Percentiles rank a stretch among this genome's conserved stretches.
Evolutionary conservation across 2,797 vertebrate genomes (phyloP).

Genomic region (Falco biarmicus): DNA sequence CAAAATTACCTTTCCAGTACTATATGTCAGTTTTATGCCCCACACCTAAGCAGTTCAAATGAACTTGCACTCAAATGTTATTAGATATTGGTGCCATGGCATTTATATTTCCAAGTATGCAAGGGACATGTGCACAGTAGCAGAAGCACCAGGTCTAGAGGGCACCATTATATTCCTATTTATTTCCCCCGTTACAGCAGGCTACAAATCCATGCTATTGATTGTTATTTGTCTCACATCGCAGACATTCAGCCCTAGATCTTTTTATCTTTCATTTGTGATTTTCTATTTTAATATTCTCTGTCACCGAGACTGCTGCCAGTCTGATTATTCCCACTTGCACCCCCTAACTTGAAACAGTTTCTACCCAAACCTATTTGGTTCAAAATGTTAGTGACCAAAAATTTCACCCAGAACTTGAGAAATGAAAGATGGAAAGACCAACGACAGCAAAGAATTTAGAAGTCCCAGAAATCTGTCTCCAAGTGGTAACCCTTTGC

Average conservation of each 20-base stretch:
- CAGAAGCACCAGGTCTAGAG: constrained; percentile 52
- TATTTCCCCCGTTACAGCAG: constrained; percentile 28
- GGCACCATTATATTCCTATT: constrained; percentile 37
- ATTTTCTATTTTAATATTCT: constrained; percentile 20
- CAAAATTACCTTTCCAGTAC: constrained; percentile 26
- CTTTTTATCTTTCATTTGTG: constrained; percentile 23
- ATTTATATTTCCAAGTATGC: constrained; percentile 42
- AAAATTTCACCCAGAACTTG: not conserved
- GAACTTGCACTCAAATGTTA: constrained; percentile 41
- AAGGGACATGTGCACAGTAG: not conserved
- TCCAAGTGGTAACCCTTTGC: not conserved
- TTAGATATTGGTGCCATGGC: constrained; percentile 31
- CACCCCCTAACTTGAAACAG: not conserved
- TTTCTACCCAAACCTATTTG: not conserved
- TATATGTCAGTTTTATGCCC: constrained; percentile 18
- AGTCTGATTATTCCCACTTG: not conserved
- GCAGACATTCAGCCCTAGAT: not conserved
- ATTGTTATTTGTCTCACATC: constrained; percentile 11
- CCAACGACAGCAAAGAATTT: not conserved
- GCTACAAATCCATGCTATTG: constrained; percentile 24
- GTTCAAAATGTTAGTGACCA: not conserved
- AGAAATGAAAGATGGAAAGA: not conserved
- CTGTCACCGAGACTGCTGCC: not conserved
- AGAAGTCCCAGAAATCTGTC: not conserved
- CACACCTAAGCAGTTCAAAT: constrained; percentile 26